Conservation (phyloP, 2,797 vertebrate genomes). For the Intellagama lesueurii region DNA sequence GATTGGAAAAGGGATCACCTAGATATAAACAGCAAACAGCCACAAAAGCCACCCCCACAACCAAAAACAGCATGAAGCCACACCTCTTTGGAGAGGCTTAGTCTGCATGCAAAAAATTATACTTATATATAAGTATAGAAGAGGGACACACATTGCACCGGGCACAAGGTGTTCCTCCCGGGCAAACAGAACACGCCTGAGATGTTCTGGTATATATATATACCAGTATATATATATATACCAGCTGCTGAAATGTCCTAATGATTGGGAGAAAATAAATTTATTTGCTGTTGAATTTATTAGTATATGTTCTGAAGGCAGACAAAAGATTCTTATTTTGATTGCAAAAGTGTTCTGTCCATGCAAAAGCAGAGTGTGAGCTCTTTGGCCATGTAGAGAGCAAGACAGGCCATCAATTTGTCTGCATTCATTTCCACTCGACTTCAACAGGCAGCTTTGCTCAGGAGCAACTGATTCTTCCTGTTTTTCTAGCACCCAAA, state of each 20-base stretch:
- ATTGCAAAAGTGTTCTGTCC: background rate
- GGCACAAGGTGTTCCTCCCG: too few species aligned
- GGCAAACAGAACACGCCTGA: too few species aligned
- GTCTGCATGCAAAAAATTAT: background rate
- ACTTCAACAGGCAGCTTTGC: background rate
- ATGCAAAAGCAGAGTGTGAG: background rate
- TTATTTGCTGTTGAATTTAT: background rate
- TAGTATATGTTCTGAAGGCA: background rate
- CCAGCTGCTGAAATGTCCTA: slow-evolving; percentile 2
- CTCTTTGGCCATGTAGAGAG: too few species aligned
- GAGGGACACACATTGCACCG: too few species aligned
- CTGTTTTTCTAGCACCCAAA: background rate
- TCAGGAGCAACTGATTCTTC: background rate
- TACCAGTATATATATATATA: background rate
- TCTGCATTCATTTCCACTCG: background rate
- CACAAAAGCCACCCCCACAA: background rate
- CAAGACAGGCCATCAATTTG: background rate
- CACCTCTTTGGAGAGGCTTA: background rate
- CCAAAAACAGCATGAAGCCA: background rate
- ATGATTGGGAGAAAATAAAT: background rate
- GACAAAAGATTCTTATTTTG: background rate
- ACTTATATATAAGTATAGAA: too few species aligned
- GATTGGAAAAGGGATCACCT: background rate
- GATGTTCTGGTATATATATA: too few species aligned
- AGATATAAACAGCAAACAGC: background rate